Base-by-base conservation (phyloP, 2,797 vertebrate species). In the Octomys mimax region DNA sequence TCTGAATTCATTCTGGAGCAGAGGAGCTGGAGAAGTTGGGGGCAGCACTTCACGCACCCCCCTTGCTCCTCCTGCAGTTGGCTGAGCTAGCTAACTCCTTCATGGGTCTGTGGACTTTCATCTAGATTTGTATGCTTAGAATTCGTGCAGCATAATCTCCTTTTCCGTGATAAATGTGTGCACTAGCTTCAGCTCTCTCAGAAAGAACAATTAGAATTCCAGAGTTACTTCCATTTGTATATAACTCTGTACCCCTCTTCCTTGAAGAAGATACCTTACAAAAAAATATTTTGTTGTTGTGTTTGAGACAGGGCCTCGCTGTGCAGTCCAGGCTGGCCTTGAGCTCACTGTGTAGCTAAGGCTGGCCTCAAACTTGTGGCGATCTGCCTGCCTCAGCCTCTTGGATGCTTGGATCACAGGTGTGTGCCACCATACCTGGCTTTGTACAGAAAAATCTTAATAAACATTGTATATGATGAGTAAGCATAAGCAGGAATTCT, bases 201-300 rank as follows among this genome's bases (percentile, higher is more conserved):
- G 87, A 71, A 46, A 77, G 66, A 94, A 92, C 84, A 24, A 85
- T 52, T 71, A 83, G 78, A 94, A 92, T 95, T 87, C 75, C 71
- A 59, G 80, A 91, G 5, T 42, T 42, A 2, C 39, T 71, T 78
- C 22, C 64, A 36, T 42, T 79, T 70, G 42, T 71, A 78, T 61
- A 31, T 82, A 81, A 85, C 75, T 89, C 83, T 78, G 26, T 82
- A 39, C n/a, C 61, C 91, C 52, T 93, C 57, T 95, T 93, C 68
- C 80, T 93, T 82, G n/a, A n/a, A n/a, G 46, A 91, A 61, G 80
- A 90, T 57, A 89, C 64, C 57, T 59, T 39, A 78, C 75, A 89
- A 86, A 79, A 89, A 89, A 89, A 86, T 89, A 57, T 92, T 68
- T 33, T n/a, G 14, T 68, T 66, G 31, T 12, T 66, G 13, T 33